Evolutionary conservation across 2,797 vertebrate genomes (phyloP).

Genomic region (Pseudochaenichthys georgianus): DNA sequence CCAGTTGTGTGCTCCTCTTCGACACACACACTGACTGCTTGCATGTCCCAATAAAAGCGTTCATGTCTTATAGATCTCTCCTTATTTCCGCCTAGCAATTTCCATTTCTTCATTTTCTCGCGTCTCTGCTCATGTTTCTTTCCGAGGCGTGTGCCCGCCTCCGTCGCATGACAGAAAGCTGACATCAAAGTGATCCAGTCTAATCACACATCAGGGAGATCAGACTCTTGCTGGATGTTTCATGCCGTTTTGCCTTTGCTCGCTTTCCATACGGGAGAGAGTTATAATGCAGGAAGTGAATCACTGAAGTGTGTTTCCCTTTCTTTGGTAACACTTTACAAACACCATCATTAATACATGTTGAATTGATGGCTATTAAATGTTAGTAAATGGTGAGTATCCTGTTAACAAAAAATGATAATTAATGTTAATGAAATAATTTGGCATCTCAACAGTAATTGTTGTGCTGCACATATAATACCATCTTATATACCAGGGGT

Average conservation of each 20-base stretch:
- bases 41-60: not conserved
- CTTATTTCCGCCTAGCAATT: slow-evolving; percentile 45
- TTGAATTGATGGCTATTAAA: no score
- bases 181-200: slow-evolving; percentile 67
- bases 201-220: slow-evolving; percentile 75
- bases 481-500: no score
- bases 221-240: slow-evolving; percentile 46
- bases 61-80: slow-evolving; percentile 13
- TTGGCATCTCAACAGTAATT: no score
- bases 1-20: not conserved
- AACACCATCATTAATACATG: no score
- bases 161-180: slow-evolving; percentile 48
- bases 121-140: slow-evolving; percentile 51
- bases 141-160: slow-evolving; percentile 29
- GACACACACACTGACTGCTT: not conserved
- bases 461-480: no score
- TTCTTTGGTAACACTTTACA: no score
- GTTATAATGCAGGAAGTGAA: slow-evolving; percentile 25
- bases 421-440: no score
- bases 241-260: slow-evolving; percentile 28
- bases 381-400: no score
- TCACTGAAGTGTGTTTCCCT: not conserved
- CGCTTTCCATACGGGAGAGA: not conserved
- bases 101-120: slow-evolving; percentile 35
- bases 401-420: no score